Base-by-base conservation (phyloP, 1,140 invertebrate genomes). In the Coenobita brevimanus region DNA sequence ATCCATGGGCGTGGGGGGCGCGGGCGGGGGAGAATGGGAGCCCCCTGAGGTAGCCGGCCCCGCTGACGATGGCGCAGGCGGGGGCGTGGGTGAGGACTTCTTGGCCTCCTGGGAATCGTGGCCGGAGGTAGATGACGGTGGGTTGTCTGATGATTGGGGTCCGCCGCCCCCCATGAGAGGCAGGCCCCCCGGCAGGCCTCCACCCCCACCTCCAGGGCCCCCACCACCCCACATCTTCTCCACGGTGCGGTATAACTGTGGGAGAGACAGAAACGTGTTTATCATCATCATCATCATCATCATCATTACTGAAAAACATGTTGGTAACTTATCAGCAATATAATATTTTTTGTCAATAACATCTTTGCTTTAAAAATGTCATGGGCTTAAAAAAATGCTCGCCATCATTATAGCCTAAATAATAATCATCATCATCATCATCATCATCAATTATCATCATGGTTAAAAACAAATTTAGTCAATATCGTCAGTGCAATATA, bases 211-310 rank as follows among this genome's bases (percentile, higher is more conserved):
- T 2, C 69, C 82, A 75, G 82, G 71, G 8, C 38, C 82, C 2
- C 71, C 71, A 27, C 82, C 82, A 6, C 82, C 82, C 67, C 82
- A 84, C 82, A 84, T 84, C 82, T 84, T 84, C 71, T 84, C 82
- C 54, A 84, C 82, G 36, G 82, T 84, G 27, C 82, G 82, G 82
- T 84, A 84, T 33, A 84, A 69, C 82, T 84, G 82, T n/a, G n/a
- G n/a, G n/a, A n/a, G n/a, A n/a, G n/a, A n/a, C n/a, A n/a, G n/a
- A n/a, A n/a, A n/a, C n/a, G n/a, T n/a, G n/a, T n/a, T n/a, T n/a
- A n/a, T n/a, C n/a, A n/a, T n/a, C n/a, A n/a, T n/a, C n/a, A n/a
- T n/a, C n/a, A n/a, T n/a, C n/a, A n/a, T n/a, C n/a, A n/a, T n/a
- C n/a, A n/a, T n/a, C n/a, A n/a, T n/a, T n/a, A n/a, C n/a, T n/a